Evolutionary conservation across 2,113 vertebrate species (phyloP).

Genomic region (Chauna torquata): DNA sequence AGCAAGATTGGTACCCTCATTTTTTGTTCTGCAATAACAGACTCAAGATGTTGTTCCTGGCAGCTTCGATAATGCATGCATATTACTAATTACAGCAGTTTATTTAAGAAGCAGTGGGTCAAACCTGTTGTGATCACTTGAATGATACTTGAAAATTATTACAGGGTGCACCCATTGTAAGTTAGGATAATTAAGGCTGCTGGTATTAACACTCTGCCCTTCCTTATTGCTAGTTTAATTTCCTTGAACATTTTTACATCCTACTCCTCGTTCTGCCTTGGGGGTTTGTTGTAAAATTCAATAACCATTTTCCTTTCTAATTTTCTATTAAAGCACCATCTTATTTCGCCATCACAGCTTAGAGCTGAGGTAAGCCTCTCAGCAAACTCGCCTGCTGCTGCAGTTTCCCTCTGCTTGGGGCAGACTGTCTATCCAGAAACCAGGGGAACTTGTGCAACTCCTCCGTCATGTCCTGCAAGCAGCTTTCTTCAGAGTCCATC

Average conservation of each 20-base stretch:
- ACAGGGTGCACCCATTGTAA: conserved; percentile 36
- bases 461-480: neutral
- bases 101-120: conserved; percentile 53
- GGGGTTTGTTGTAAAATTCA: conserved; percentile 60
- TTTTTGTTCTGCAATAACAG: neutral
- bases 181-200: conserved; percentile 66
- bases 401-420: neutral
- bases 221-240: conserved; percentile 65
- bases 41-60: neutral
- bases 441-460: neutral
- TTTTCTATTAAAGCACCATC: conserved; percentile 30
- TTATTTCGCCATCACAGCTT: neutral
- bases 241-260: conserved; percentile 53
- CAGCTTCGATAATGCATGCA: neutral
- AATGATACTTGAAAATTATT: conserved; percentile 61
- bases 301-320: conserved; percentile 62
- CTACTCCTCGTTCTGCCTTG: conserved; percentile 44
- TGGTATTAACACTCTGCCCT: conserved; percentile 64
- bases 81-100: conserved; percentile 17
- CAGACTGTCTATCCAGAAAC: neutral
- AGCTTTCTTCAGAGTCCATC: neutral
- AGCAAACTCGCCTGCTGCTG: neutral
- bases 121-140: conserved; percentile 63
- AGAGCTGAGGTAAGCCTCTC: neutral
- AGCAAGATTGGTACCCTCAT: rapidly evolving